These are phyloP conservation scores for Corynorhinus townsendii DNA, from an alignment of 2,113 vertebrate species.

Conservation along the genomic window DNA sequence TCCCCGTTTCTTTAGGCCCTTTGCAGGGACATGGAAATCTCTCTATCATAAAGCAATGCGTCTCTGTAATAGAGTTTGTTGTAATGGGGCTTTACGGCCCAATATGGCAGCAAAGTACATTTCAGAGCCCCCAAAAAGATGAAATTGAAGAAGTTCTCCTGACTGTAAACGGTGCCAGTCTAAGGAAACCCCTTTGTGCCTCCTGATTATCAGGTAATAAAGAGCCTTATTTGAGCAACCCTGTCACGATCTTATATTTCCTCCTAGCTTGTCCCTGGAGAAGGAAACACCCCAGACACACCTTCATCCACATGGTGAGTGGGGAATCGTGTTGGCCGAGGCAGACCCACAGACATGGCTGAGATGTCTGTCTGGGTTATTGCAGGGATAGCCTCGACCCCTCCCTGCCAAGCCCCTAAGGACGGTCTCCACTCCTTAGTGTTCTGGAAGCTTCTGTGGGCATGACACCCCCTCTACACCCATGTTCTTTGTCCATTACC, in stretches of 20 bases:
- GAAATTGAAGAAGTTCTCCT: neutral
- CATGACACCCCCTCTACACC: neutral
- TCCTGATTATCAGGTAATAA: neutral
- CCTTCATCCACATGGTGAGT: rapidly evolving
- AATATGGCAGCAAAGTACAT: neutral
- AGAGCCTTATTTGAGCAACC: neutral
- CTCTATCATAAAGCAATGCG: neutral
- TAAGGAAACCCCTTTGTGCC: neutral
- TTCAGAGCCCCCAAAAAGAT: neutral
- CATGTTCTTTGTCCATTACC: neutral
- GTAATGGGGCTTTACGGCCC: neutral
- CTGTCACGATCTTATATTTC: neutral
- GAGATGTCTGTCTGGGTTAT: neutral
- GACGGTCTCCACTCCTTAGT: neutral
- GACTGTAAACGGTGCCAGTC: neutral
- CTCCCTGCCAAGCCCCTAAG: neutral
- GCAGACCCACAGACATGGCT: neutral
- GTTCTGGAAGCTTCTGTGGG: neutral
- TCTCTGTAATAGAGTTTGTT: conserved; percentile 7
- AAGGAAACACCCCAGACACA: neutral
- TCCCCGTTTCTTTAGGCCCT: neutral
- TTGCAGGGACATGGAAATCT: neutral
- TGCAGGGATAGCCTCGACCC: neutral
- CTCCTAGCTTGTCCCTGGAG: neutral
- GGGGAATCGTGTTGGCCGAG: neutral